Evolutionary conservation across 2,113 vertebrate species (phyloP).

Genomic region (human): GRCh38 chr5:173998001-173998500

Average conservation of each 20-base stretch:
- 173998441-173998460: background rate
- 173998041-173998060: background rate
- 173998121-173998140: background rate
- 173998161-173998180: constrained; percentile 51
- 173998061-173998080: background rate
- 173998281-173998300: background rate
- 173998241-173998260: constrained; percentile 44
- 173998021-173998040: background rate
- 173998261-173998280: constrained; percentile 17
- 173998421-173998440: background rate
- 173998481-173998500: background rate
- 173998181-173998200: constrained; percentile 81
- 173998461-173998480: constrained; percentile 51
- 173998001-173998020: background rate
- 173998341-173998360: constrained; percentile 58
- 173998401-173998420: constrained; percentile 51
- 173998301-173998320: background rate
- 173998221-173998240: constrained; percentile 83
- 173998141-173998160: constrained; percentile 70
- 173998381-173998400: constrained; percentile 25
- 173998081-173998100: background rate
- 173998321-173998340: constrained; percentile 14
- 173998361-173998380: constrained; percentile 48
- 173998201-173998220: constrained; percentile 71
- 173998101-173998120: background rate